Conservation (phyloP, 1,140 invertebrate species). For the Trachelipus rathkii region DNA sequence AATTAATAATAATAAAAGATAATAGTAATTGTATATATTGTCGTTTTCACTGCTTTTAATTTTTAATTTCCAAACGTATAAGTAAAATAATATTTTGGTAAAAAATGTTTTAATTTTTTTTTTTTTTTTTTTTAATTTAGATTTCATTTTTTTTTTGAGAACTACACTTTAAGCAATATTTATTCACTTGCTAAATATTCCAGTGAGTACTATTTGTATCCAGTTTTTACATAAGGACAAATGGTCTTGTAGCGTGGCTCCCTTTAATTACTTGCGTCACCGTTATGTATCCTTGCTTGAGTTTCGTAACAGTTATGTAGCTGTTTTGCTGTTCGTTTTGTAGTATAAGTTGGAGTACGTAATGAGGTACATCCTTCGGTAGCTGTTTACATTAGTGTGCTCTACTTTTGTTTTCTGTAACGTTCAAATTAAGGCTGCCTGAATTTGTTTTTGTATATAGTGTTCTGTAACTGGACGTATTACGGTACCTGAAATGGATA, state of each 20-base stretch:
- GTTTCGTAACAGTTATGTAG: slow-evolving; percentile 43
- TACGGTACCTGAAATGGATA: slow-evolving; percentile 35
- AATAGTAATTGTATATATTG: no score
- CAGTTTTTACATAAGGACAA: slow-evolving; percentile 45
- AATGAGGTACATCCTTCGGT: slow-evolving; percentile 43
- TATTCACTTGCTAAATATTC: no score
- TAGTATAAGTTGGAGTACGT: slow-evolving; percentile 39
- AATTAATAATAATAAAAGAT: no score
- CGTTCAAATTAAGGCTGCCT: slow-evolving; percentile 44
- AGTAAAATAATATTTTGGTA: no score
- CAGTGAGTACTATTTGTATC: no score
- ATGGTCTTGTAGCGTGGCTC: slow-evolving; percentile 41
- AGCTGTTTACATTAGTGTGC: slow-evolving; percentile 40
- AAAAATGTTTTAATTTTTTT: no score
- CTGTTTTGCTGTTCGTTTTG: slow-evolving; percentile 37
- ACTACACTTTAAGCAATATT: no score
- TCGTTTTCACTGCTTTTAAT: no score
- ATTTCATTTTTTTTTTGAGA: no score
- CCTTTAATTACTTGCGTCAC: slow-evolving; percentile 38
- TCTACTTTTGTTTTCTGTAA: slow-evolving; percentile 45
- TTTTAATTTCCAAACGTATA: no score
- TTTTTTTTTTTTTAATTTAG: no score
- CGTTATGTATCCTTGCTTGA: slow-evolving; percentile 44
- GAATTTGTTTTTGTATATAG: slow-evolving; percentile 42
- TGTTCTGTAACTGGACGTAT: slow-evolving; percentile 44